Base-by-base conservation (phyloP, 2,888 invertebrate genomes). In the Tetropium fuscum region DNA sequence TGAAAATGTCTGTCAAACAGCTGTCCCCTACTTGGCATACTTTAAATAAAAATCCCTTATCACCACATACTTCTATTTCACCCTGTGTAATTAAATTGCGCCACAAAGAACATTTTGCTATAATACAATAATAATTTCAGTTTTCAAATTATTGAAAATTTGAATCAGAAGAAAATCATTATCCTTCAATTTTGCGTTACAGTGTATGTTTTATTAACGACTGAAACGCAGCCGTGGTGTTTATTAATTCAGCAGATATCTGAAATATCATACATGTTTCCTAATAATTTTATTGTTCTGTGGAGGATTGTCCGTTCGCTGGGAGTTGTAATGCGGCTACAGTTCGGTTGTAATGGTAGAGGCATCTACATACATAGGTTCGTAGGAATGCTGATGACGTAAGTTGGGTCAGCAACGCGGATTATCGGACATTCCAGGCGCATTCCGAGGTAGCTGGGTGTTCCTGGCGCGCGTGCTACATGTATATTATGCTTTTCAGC, bases 361-460 rank as follows among this genome's bases (percentile, higher is more conserved):
- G 27, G 55, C 51, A 54, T 54, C 48, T 55, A 32, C 58, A 58
- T 64, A 57, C 60, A 45, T 59, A 64, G 64, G 57, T 60, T 59
- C 58, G 55, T 53, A 65, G 76, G 78, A 77, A 78, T 78, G 66
- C 74, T 70, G 74, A 74, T 76, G 76, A 76, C 76, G 76, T 74
- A 76, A 76, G 73, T 74, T 72, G 75, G 78, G 72, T 72, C 73
- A 73, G 70, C 75, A 63, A 73, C 73, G 75, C 74, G 74, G 77
- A 78, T 77, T 78, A 78, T 78, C 77, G 76, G 74, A 70, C 78
- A 79, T 79, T 78, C 78, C 77, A 58, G 70, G 66, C 65, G 71
- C 73, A 78, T 77, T 78, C 76, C 75, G 54, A 19, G 58, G 64
- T 63, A 58, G 60, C 61, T 45, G 68, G 69, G 71, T 74, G 71